Evolutionary conservation across 2,888 invertebrate species (phyloP).

Genomic region (Torymus auratus): DNA sequence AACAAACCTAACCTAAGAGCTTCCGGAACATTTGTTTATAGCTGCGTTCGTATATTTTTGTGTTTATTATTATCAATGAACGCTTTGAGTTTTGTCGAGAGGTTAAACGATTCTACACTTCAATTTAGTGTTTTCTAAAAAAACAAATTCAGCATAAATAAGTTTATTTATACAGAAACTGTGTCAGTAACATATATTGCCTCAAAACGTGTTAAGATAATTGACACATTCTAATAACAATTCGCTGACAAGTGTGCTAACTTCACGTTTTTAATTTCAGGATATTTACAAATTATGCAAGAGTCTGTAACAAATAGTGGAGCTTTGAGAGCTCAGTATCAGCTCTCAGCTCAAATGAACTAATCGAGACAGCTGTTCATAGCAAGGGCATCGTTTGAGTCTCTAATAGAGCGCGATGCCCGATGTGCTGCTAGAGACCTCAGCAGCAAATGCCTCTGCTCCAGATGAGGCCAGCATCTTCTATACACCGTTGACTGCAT

Average conservation of each 20-base stretch:
- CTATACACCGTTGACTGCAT: slow-evolving; percentile 70
- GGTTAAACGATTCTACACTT: no score
- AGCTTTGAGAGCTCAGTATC: slow-evolving; percentile 28
- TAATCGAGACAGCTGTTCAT: slow-evolving; percentile 19
- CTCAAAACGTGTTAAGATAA: no score
- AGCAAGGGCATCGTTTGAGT: slow-evolving; percentile 42
- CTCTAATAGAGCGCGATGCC: slow-evolving; percentile 44
- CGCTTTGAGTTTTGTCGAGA: no score
- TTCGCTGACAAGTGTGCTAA: no score
- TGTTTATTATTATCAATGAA: background rate
- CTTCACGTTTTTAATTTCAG: slow-evolving; percentile 14
- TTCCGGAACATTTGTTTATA: slow-evolving; percentile 15
- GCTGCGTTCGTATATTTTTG: background rate
- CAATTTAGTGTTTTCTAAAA: no score
- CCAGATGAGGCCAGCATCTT: slow-evolving; percentile 61
- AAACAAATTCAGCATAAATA: no score
- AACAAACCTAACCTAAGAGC: slow-evolving; percentile 23
- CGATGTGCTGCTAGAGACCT: slow-evolving; percentile 38
- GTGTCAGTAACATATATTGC: no score
- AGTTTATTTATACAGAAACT: no score
- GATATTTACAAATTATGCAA: slow-evolving; percentile 3
- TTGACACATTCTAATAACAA: no score
- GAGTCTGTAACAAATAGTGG: slow-evolving; percentile 13
- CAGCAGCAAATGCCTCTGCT: slow-evolving; percentile 40
- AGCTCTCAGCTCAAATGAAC: slow-evolving; percentile 26